A percentile compares a stretch with the other conserved stretches of the same genome.
These are phyloP conservation scores for Cairina moschata DNA, from an alignment of 2,113 vertebrate species.

Conservation along the genomic window DNA sequence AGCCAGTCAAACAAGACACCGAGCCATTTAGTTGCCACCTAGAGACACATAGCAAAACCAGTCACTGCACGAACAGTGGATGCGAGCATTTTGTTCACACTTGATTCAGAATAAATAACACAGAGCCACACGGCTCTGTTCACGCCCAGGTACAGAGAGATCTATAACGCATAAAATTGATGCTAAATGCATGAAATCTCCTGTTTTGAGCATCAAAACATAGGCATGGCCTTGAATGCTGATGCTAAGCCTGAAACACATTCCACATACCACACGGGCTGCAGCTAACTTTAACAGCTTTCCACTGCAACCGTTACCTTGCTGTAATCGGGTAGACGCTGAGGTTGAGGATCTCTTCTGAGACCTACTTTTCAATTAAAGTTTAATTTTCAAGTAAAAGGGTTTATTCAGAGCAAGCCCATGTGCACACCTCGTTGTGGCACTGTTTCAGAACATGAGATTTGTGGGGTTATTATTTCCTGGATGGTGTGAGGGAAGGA, in stretches of 20 bases:
- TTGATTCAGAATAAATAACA: slow-evolving; percentile 55
- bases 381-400: slow-evolving; percentile 53
- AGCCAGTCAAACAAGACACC: slow-evolving; percentile 52
- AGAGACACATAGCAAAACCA: slow-evolving; percentile 29
- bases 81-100: slow-evolving; percentile 48
- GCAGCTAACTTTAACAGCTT: not conserved
- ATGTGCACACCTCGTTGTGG: not conserved
- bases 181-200: slow-evolving; percentile 41
- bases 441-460: not conserved
- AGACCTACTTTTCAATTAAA: slow-evolving; percentile 55
- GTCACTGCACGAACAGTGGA: slow-evolving; percentile 11
- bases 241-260: slow-evolving; percentile 45
- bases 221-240: slow-evolving; percentile 38
- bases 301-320: not conserved
- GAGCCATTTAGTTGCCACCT: slow-evolving; percentile 31
- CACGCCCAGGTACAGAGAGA: not conserved
- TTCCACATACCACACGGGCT: slow-evolving; percentile 30
- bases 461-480: not conserved
- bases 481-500: not conserved
- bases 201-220: slow-evolving; percentile 47
- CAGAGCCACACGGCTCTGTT: not conserved
- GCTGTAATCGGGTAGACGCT: not conserved
- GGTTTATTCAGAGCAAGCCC: not conserved
- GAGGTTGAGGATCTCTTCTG: not conserved
- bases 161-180: slow-evolving; percentile 38